Conservation (phyloP, 2,797 vertebrate genomes). For the Pseudocheirus occidentalis region DNA sequence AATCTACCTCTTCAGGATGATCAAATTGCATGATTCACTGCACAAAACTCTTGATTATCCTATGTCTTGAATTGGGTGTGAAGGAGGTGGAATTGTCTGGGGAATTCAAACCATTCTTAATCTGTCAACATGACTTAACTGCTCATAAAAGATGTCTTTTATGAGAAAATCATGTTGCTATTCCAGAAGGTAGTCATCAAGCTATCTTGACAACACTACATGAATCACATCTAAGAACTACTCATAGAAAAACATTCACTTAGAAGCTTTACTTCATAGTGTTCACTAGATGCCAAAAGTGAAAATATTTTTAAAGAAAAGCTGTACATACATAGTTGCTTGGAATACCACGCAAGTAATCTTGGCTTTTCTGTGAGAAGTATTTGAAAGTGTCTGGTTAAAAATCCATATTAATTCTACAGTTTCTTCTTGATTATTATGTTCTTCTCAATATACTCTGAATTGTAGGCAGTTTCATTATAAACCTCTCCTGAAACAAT, state of each 20-base stretch:
- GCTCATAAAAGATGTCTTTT: background rate
- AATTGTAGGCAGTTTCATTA: background rate
- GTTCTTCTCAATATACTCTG: background rate
- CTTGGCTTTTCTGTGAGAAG: background rate
- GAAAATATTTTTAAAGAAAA: background rate
- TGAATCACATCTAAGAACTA: background rate
- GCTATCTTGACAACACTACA: background rate
- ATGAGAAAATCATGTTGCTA: background rate
- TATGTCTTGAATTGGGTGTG: background rate
- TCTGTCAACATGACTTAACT: background rate
- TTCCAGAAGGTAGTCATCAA: background rate
- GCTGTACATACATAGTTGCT: background rate
- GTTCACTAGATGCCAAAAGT: background rate
- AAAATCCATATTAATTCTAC: background rate
- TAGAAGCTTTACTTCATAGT: background rate
- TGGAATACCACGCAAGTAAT: background rate
- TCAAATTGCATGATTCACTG: background rate
- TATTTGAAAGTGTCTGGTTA: background rate
- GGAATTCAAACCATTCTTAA: background rate
- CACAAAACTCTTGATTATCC: background rate
- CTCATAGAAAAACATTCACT: background rate
- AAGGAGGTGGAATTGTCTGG: background rate
- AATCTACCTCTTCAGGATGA: background rate
- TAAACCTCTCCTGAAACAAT: background rate
- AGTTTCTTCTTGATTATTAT: background rate